Base-by-base conservation (phyloP, 2,888 invertebrate genomes). In the Odontomyia ornata region DNA sequence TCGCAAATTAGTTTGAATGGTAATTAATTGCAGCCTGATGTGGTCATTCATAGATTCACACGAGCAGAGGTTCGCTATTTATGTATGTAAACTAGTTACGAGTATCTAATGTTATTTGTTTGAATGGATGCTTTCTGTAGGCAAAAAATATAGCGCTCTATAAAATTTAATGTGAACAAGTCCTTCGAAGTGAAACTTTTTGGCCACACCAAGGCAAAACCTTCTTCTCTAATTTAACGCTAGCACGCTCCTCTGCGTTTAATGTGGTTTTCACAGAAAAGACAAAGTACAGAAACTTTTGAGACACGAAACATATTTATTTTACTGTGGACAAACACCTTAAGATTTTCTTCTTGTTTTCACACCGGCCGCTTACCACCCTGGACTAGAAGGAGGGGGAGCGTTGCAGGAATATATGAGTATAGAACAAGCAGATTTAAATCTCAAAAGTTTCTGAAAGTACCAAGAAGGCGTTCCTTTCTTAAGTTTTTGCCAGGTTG, bases 221-320 rank as follows among this genome's bases (percentile, higher is more conserved):
- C 30, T 28, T 69, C 56, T 36, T 30, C 73, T 73, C 73, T 73
- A 73, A 73, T 73, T 73, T 73, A 73, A 73, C 73, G 73, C 73
- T 43, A 73, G 73, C 73, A 73, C 73, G 73, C 73, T 73, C 36
- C 73, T 60, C 52, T 73, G 73, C 73, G 30, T 73, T 60, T 73
- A 73, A 73, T 73, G 73, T 73, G 73, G 73, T 73, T 43, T 60
- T 73, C 73, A 36, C 73, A 11, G 27, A 15, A 36, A 36, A 57
- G 57, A 73, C 73, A 73, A 57, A 60, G 60, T 60, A 52, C 21
- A 57, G 36, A 73, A 73, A 73, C 73, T 73, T 73, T 73, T 57
- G 73, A 73, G 73, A 73, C 73, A 60, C 25, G 60, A n/a, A 43
- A 69, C 69, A 69, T 69, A 47, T 69, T 69, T 69, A 69, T 69